Conservation (phyloP, 2,113 vertebrate species). For the Aegithalos caudatus region DNA sequence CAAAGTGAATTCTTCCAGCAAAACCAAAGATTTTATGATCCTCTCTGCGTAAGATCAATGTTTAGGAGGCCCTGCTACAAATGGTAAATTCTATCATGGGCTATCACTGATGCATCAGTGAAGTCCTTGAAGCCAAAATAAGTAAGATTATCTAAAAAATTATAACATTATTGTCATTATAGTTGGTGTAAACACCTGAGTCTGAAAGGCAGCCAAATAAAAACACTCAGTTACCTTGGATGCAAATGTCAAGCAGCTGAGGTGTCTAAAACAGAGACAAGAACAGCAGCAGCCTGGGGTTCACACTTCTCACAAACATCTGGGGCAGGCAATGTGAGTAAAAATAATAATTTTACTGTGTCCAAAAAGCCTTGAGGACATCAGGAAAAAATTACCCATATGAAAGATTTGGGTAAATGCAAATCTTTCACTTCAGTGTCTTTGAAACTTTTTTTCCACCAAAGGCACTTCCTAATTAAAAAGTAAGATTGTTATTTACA, state of each 20-base stretch:
- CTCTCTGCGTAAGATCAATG: background rate
- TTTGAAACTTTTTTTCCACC: background rate
- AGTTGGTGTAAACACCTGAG: background rate
- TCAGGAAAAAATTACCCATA: background rate
- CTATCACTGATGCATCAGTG: background rate
- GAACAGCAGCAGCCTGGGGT: background rate
- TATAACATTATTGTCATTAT: background rate
- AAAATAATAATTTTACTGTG: background rate
- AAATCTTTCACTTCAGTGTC: background rate
- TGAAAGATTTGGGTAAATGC: background rate
- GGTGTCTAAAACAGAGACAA: background rate
- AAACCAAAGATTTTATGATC: background rate
- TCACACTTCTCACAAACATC: background rate
- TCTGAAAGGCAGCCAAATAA: background rate
- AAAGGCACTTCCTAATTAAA: background rate
- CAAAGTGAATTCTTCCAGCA: background rate
- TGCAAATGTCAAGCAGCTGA: background rate
- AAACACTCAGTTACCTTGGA: background rate
- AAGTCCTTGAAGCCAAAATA: background rate
- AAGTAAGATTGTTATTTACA: background rate
- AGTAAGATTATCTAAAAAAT: background rate
- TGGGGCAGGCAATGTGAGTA: accelerated
- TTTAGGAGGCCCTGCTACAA: background rate
- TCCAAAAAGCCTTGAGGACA: background rate
- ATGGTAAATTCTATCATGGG: background rate